These are phyloP conservation scores for Strigamia transsilvanica DNA, from an alignment of 2,888 invertebrate genomes.

Conservation along the genomic window DNA sequence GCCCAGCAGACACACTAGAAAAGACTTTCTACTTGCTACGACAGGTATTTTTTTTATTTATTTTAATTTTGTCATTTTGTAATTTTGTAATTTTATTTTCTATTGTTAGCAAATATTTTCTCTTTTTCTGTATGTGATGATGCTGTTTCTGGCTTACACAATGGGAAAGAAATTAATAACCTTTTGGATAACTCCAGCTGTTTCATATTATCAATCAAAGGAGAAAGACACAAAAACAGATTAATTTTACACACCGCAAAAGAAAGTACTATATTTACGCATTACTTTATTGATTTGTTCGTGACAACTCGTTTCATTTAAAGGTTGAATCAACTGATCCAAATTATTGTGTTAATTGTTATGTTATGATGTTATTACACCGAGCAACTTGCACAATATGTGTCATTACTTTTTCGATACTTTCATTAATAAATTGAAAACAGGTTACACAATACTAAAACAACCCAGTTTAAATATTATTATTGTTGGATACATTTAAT, in stretches of 20 bases:
- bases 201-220: conserved; percentile 62
- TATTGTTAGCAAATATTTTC: conserved; percentile 63
- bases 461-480: conserved; percentile 66
- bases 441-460: conserved; percentile 73
- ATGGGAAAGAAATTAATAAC: conserved; percentile 63
- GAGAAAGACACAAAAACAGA: conserved; percentile 59
- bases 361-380: conserved; percentile 68
- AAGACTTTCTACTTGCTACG: conserved; percentile 43
- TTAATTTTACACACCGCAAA: conserved; percentile 61
- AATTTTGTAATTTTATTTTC: not conserved
- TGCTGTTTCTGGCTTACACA: conserved; percentile 60
- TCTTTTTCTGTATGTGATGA: conserved; percentile 61
- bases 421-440: conserved; percentile 80
- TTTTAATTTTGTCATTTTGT: too few species aligned
- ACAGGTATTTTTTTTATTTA: not conserved
- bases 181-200: conserved; percentile 67
- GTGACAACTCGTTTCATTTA: conserved; percentile 49
- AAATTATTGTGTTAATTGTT: conserved; percentile 64
- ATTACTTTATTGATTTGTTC: not conserved
- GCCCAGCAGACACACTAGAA: conserved; percentile 43
- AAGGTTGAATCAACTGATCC: conserved; percentile 64
- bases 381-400: conserved; percentile 69
- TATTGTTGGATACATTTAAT: too few species aligned
- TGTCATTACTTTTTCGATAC: conserved; percentile 72
- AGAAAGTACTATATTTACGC: conserved; percentile 59